Evolutionary conservation across 2,797 vertebrate species (phyloP).

Genomic region (Chaenodraco wilsoni): DNA sequence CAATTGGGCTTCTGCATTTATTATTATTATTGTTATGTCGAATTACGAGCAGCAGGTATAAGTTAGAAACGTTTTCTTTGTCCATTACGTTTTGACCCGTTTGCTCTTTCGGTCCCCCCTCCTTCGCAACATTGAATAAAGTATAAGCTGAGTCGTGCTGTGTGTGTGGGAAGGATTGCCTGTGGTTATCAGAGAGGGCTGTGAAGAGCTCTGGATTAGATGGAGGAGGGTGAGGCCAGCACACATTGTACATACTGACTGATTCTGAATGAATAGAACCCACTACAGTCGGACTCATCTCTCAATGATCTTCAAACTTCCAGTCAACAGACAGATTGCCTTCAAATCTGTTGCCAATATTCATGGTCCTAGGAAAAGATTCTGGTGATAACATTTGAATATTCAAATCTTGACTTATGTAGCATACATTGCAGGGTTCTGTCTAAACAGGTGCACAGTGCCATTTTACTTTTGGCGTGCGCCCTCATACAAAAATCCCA

Average conservation of each 20-base stretch:
- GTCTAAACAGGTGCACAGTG: too few species aligned
- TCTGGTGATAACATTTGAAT: too few species aligned
- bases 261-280: neutral
- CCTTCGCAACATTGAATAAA: neutral
- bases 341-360: slow-evolving; percentile 4
- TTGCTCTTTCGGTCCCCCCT: slow-evolving; percentile 6
- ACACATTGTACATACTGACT: neutral
- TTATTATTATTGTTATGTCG: neutral
- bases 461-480: too few species aligned
- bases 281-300: neutral
- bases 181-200: slow-evolving; percentile 22
- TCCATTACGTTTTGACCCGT: slow-evolving; percentile 7
- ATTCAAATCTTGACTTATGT: too few species aligned
- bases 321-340: neutral
- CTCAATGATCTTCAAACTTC: neutral
- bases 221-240: slow-evolving; percentile 5
- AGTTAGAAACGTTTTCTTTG: neutral
- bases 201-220: neutral
- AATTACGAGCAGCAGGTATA: neutral
- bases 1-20: neutral
- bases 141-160: neutral
- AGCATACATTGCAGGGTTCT: too few species aligned
- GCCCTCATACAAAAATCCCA: too few species aligned
- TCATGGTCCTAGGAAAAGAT: neutral
- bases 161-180: slow-evolving; percentile 2